Conservation (phyloP, 2,888 invertebrate species). For the Ypsolopha sequella region DNA sequence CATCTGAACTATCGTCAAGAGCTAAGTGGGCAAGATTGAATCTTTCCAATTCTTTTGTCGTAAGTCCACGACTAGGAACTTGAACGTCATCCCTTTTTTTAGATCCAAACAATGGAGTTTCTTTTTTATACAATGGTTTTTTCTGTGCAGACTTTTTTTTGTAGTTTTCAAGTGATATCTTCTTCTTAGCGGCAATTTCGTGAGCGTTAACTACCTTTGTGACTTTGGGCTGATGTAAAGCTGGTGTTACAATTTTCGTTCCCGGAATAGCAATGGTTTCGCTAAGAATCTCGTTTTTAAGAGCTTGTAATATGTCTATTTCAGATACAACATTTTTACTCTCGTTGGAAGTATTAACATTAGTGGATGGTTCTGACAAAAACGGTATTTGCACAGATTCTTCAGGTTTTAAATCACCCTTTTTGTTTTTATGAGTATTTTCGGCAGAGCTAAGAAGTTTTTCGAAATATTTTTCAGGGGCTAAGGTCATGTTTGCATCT, state of each 20-base stretch:
- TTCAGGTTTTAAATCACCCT: conserved; percentile 9
- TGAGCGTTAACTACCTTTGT: conserved; percentile 44
- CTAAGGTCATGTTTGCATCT: background rate
- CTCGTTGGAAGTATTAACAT: conserved; percentile 22
- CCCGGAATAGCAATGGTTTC: conserved; percentile 36
- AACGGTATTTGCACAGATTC: conserved; percentile 33
- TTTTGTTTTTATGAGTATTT: background rate
- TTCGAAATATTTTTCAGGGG: background rate
- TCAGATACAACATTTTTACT: conserved; percentile 38
- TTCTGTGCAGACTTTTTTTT: conserved; percentile 36
- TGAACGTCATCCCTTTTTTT: conserved; percentile 25
- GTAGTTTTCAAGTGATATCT: conserved; percentile 62
- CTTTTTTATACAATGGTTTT: background rate
- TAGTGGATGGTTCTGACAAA: conserved; percentile 24
- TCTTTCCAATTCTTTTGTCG: conserved; percentile 60
- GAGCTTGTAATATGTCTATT: conserved; percentile 59
- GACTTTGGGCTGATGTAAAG: conserved; percentile 53
- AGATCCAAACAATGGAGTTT: background rate
- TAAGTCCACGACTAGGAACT: conserved; percentile 54
- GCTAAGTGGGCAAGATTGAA: conserved; percentile 43
- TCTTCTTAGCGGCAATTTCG: conserved; percentile 43
- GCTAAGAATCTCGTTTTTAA: conserved; percentile 58
- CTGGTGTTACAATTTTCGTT: conserved; percentile 34
- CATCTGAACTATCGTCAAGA: conserved; percentile 38
- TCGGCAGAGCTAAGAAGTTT: background rate